phyloP scores from a whole-genome alignment of 2,113 vertebrate genomes.

The Eclectus roratus region DNA sequence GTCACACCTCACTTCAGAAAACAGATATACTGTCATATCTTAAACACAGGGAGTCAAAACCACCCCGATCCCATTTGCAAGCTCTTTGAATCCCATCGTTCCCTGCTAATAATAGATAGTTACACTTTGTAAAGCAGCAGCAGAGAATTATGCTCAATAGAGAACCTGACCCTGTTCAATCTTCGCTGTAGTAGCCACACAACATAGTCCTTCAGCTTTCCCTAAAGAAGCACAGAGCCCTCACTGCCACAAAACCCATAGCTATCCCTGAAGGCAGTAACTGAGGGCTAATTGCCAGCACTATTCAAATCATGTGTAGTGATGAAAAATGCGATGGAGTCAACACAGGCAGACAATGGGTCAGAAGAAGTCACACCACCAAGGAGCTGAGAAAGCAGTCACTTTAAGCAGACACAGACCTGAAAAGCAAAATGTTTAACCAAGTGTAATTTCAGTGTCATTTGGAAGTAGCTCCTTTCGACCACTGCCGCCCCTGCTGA shows the following conservation, averaged over 20 bases:
- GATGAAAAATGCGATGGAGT: not conserved
- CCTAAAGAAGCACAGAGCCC: not conserved
- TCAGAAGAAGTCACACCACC: not conserved
- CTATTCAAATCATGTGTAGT: not conserved
- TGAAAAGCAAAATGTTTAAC: constrained; percentile 42
- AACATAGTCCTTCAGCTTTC: not conserved
- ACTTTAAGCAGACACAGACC: not conserved
- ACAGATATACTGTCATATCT: not conserved
- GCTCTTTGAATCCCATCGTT: not conserved
- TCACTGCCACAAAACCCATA: not conserved
- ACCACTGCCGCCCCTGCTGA: not conserved
- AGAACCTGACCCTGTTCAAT: not conserved
- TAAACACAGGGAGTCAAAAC: not conserved
- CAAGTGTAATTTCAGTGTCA: not conserved
- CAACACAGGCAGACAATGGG: not conserved
- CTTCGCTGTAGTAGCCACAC: not conserved
- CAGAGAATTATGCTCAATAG: not conserved
- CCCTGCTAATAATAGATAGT: not conserved
- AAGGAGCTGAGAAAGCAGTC: not conserved
- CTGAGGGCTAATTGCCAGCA: not conserved
- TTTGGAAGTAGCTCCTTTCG: not conserved
- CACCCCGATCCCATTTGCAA: not conserved
- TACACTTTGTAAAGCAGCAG: not conserved
- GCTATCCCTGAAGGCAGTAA: not conserved
- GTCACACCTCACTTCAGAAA: not conserved